Base-by-base conservation (phyloP, 2,888 invertebrate genomes). In the Lasioglossum lativentre region DNA sequence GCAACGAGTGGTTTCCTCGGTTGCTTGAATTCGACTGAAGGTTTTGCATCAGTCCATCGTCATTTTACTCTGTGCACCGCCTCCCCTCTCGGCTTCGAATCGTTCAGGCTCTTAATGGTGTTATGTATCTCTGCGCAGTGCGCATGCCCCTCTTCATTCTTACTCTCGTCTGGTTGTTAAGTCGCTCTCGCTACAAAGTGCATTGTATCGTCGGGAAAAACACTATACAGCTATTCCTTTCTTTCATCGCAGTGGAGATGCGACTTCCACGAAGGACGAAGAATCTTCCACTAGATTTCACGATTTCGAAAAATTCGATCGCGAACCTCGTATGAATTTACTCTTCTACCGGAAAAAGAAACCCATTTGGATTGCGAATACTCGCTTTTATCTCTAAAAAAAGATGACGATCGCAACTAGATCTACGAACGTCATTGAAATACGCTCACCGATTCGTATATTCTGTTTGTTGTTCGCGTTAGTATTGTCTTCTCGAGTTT, bases 51-150 rank as follows among this genome's bases (percentile, higher is more conserved):
- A 59, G 73, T 59, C 70, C 45, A 8, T 27, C 76, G 75, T 78
- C 52, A 77, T 82, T 75, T 82, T 47, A 71, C 40, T 79, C 79
- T 52, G 19, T 40, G 70, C 56, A 27, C 19, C 78, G 45, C 5
- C 45, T 52, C 71, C 68, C 66, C 82, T 68, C 76, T 82, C 19
- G 1, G 47, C 30, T 45, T 40, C 19, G 19, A 40, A 76, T 74
- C 73, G 71, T 87, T 77, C 56, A 71, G 70, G 56, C 75, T 82
- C 16, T 78, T 68, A 76, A 78, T 71, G 72, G 71, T 77, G 75
- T 82, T 78, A 38, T n/a, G 47, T 76, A 71, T 76, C 47, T 88
- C 71, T 85, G 76, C 88, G 88, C 89, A 88, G 68, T 85, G 76
- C 88, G 88, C 89, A 88, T 88, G 84, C 78, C 56, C 70, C 73